A percentile compares a stretch with the other conserved stretches of the same genome.
These are phyloP conservation scores for Drosophila pruinosa DNA, from an alignment of 1,140 invertebrate genomes.

Conservation along the genomic window DNA sequence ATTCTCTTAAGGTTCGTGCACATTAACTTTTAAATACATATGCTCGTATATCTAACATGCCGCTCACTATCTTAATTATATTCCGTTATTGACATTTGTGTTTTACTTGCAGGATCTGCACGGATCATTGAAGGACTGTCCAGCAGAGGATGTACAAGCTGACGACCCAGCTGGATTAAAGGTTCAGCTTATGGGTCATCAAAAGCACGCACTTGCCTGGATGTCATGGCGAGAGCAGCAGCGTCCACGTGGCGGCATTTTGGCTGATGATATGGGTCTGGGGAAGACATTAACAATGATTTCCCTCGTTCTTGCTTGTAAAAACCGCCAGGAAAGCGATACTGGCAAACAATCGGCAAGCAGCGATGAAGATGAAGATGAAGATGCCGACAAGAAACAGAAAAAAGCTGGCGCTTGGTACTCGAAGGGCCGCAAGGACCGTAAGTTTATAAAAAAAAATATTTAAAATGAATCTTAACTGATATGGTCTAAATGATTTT, in stretches of 20 bases:
- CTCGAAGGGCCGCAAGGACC: constrained; percentile 70
- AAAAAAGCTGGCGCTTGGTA: constrained; percentile 63
- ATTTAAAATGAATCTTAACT: not conserved
- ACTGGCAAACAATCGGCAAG: constrained; percentile 1
- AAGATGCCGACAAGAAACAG: too few species aligned
- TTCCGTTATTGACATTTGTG: not conserved
- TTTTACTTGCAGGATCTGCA: constrained; percentile 87
- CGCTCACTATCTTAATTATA: not conserved
- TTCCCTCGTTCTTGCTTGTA: constrained; percentile 86
- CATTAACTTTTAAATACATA: not conserved
- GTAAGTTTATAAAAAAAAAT: constrained; percentile 55
- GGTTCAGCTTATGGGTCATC: constrained; percentile 92
- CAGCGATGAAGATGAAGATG: constrained; percentile 67
- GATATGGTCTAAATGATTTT: not conserved
- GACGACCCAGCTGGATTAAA: constrained; percentile 87
- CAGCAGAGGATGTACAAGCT: constrained; percentile 85
- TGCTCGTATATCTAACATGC: not conserved
- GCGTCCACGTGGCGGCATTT: constrained; percentile 90
- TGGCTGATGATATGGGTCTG: constrained; percentile 97
- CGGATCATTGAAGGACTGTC: constrained; percentile 87
- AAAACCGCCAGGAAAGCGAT: constrained; percentile 58
- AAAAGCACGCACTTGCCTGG: constrained; percentile 94
- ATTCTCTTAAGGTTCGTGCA: constrained; percentile 69
- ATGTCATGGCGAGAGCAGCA: constrained; percentile 94
- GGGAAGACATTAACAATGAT: constrained; percentile 97